Evolutionary conservation across 2,888 invertebrate species (phyloP), one percentile per base, ranked within the genome.

Genomic region (Periphyllus acericola): DNA sequence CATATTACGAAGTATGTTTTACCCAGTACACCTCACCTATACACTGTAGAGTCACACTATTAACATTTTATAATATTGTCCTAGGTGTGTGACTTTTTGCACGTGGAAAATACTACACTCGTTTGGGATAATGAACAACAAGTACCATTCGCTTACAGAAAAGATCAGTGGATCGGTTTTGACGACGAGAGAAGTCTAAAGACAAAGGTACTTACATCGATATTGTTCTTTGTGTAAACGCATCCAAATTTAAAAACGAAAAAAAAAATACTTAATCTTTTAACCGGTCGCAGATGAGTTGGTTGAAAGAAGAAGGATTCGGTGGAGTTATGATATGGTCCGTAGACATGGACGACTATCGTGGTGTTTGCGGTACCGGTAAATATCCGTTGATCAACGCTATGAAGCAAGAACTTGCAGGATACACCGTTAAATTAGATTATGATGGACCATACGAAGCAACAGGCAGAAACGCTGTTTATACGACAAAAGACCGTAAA

Each of bases 261-360:
- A 60, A 60, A 3, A 19, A 66, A 32, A 2, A 32, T 14, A 32
- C 68, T 25, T 25, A 25, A 46, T 46, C 14, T 14, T 11, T 46
- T 14, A 3, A 29, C 17, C 25, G 2, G 8, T 91, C 91, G 3
- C 91, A 97, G 97, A 97, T 96, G 95, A 95, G 95, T 89, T 98
- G 98, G 98, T 93, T 98, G 89, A 97, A 96, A 91, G 96, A 97
- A 91, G 96, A 97, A 93, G 97, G 97, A 46, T 97, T 97, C 90
- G 98, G 97, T 72, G 98, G 98, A 34, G 97, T 98, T 88, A 98
- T 98, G 97, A 95, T 98, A 82, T 98, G 98, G 98, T 98, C 98
- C 0, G 94, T 98, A 46, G 98, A 98, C 91, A 96, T 98, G 97
- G 98, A 98, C 91, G 98, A 98, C 92, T 98, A 98, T 93, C 93